Evolutionary conservation across 2,888 invertebrate species (phyloP).

Genomic region (Zaprionus obscuricornis): DNA sequence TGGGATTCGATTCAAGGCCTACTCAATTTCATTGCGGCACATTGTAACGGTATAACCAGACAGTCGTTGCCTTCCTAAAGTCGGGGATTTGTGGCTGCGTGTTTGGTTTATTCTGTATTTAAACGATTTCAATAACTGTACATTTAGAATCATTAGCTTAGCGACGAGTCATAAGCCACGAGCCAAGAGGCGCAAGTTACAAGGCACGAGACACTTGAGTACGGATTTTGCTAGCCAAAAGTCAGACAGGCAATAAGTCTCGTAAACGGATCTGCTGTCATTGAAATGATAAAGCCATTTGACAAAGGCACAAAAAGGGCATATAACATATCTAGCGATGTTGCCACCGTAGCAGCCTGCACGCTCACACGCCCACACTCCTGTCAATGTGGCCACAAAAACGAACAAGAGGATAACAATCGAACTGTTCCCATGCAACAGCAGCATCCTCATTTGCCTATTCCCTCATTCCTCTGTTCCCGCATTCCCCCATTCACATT

Average conservation of each 20-base stretch:
- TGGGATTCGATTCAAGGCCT: too few species aligned
- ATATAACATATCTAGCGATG: constrained; percentile 46
- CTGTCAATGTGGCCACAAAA: constrained; percentile 54
- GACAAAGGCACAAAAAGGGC: constrained; percentile 50
- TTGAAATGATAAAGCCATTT: constrained; percentile 65
- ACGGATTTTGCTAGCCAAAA: constrained; percentile 29
- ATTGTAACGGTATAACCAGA: constrained; percentile 3
- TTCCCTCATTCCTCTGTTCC: too few species aligned
- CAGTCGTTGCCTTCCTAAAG: constrained; percentile 7
- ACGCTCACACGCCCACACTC: constrained; percentile 38
- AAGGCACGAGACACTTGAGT: constrained; percentile 38
- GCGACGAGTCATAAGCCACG: too few species aligned
- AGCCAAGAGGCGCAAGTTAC: too few species aligned
- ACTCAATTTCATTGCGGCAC: background rate
- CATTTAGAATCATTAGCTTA: constrained; percentile 54
- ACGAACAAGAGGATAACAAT: constrained; percentile 48
- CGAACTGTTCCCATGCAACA: constrained; percentile 26
- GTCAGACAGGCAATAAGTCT: constrained; percentile 29
- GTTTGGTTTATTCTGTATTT: constrained; percentile 30
- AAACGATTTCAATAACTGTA: constrained; percentile 58
- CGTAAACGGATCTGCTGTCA: constrained; percentile 55
- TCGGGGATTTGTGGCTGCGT: constrained; percentile 32
- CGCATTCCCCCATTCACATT: too few species aligned
- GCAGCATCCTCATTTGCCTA: too few species aligned
- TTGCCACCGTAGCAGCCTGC: constrained; percentile 38